Conservation (phyloP, 2,113 vertebrate species). For the Corythaixoides concolor region DNA sequence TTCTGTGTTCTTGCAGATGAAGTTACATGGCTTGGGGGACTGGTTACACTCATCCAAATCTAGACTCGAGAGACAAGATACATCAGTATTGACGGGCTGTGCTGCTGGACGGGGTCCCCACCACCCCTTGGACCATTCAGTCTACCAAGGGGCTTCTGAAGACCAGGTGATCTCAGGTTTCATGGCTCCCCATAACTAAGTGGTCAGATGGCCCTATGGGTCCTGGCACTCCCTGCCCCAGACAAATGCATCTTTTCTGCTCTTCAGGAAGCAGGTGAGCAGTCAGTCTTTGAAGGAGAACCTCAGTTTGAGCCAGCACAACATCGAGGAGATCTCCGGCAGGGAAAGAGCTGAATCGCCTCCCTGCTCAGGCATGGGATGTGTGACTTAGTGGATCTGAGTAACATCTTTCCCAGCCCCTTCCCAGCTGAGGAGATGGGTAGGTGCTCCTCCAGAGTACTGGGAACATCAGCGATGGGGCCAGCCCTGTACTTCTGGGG, state of each 20-base stretch:
- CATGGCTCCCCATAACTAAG: neutral
- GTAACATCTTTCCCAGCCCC: neutral
- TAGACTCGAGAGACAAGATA: slow-evolving; percentile 36
- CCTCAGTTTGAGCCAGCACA: neutral
- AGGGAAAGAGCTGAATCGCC: neutral
- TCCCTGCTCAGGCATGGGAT: neutral
- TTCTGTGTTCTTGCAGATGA: slow-evolving; percentile 95
- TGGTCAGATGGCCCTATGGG: neutral
- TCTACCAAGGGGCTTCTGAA: neutral
- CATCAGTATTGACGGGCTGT: neutral
- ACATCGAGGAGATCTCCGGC: neutral
- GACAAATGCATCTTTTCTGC: neutral
- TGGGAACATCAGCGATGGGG: neutral
- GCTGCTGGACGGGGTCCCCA: neutral
- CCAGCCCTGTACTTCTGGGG: neutral
- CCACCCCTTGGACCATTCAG: neutral
- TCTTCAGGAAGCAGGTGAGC: neutral
- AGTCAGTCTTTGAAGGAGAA: neutral
- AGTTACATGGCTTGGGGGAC: slow-evolving; percentile 89
- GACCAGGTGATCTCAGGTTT: neutral
- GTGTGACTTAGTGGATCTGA: neutral
- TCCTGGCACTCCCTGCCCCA: neutral
- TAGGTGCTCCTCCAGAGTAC: neutral
- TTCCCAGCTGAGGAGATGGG: neutral
- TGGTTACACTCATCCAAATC: slow-evolving; percentile 91